Evolutionary conservation across 1,140 invertebrate species (phyloP).

Genomic region (Heliconius himera): DNA sequence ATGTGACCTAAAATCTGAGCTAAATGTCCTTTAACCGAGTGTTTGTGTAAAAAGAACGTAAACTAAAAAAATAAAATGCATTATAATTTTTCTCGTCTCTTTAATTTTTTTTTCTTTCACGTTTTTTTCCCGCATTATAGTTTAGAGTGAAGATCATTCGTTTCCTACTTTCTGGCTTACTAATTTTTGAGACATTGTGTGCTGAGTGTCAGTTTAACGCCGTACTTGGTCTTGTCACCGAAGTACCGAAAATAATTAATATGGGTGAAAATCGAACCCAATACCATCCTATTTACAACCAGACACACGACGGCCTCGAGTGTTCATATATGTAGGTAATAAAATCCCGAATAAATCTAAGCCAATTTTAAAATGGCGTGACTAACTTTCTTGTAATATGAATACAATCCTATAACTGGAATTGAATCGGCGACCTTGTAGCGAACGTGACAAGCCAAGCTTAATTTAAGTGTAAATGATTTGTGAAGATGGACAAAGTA

Average conservation of each 20-base stretch:
- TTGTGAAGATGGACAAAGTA: not conserved
- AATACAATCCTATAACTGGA: constrained; percentile 8
- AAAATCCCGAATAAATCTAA: not conserved
- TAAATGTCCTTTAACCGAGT: not conserved
- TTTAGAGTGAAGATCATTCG: too few species aligned
- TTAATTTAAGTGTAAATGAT: constrained; percentile 16
- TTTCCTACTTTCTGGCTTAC: too few species aligned
- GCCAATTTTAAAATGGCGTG: constrained; percentile 1
- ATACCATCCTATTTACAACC: too few species aligned
- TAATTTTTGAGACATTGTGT: too few species aligned
- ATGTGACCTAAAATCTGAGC: not conserved
- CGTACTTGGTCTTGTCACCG: too few species aligned
- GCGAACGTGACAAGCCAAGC: constrained; percentile 17
- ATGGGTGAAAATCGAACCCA: too few species aligned
- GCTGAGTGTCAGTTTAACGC: too few species aligned
- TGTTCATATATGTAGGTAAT: not conserved
- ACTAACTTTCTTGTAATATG: constrained; percentile 6
- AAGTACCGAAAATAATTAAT: too few species aligned
- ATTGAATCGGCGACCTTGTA: constrained; percentile 26
- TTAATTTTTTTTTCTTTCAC: too few species aligned
- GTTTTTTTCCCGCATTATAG: too few species aligned
- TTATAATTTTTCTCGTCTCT: too few species aligned
- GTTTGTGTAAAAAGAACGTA: not conserved
- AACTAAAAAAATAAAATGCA: not conserved
- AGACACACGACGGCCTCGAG: too few species aligned